These are phyloP conservation scores for Enteromius anoplus DNA, from an alignment of 2,797 vertebrate species.

Conservation along the genomic window DNA sequence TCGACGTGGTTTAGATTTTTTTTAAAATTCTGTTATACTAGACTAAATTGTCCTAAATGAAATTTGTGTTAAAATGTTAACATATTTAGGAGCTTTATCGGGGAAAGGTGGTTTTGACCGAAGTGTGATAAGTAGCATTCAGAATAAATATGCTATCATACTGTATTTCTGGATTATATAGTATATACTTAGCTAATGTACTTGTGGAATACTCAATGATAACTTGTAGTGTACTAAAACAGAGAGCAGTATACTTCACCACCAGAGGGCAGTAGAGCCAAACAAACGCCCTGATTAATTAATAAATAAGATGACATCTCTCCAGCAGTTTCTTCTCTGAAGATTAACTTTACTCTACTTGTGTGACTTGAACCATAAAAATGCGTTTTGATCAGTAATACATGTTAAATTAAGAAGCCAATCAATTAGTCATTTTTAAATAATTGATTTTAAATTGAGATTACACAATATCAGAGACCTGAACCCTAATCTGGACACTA, in stretches of 20 bases:
- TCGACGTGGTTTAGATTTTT: neutral
- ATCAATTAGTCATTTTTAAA: too few species aligned
- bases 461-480: neutral
- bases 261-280: conserved; percentile 41
- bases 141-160: too few species aligned
- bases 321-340: neutral
- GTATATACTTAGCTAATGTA: neutral
- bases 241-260: neutral
- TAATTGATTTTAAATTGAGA: neutral
- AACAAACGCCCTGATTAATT: neutral
- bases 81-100: neutral
- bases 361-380: too few species aligned
- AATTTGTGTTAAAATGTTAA: neutral
- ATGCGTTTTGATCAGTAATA: neutral
- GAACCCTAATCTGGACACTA: neutral
- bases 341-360: too few species aligned
- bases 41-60: neutral
- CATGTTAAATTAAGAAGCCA: neutral
- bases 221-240: neutral
- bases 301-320: neutral
- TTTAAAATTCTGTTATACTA: too few species aligned
- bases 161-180: neutral
- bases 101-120: neutral
- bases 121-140: neutral
- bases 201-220: neutral